phyloP scores from a whole-genome alignment of 2,797 vertebrate genomes.

The Erpetoichthys calabaricus region DNA sequence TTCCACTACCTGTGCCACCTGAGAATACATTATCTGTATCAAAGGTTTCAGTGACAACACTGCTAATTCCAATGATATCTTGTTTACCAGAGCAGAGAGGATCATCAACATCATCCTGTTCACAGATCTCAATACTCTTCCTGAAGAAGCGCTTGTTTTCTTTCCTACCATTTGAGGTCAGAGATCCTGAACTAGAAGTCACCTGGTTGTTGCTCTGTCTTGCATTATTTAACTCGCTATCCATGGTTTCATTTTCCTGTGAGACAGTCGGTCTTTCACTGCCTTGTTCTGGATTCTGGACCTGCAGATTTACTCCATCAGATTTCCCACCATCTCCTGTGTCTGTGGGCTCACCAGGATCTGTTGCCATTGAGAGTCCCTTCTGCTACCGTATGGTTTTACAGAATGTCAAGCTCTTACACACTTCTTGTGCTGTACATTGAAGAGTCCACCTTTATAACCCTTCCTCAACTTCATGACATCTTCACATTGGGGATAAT shows the following conservation, averaged over 20 bases:
- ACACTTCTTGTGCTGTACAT: neutral
- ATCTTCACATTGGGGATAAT: too few species aligned
- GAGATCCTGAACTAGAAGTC: slow-evolving; percentile 18
- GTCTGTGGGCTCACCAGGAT: slow-evolving; percentile 74
- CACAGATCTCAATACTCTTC: slow-evolving; percentile 76
- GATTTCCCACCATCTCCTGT: slow-evolving; percentile 79
- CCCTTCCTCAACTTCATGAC: neutral
- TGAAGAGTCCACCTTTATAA: neutral
- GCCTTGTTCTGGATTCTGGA: neutral
- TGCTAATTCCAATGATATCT: too few species aligned
- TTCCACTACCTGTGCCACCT: too few species aligned
- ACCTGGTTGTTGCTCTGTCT: too few species aligned
- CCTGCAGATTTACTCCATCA: slow-evolving; percentile 49
- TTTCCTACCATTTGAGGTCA: slow-evolving; percentile 42
- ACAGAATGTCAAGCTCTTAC: neutral
- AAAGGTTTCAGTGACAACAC: too few species aligned
- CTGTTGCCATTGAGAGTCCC: slow-evolving; percentile 68
- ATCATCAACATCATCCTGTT: slow-evolving; percentile 55
- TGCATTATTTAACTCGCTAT: too few species aligned
- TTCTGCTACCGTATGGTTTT: neutral
- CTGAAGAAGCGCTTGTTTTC: slow-evolving; percentile 77
- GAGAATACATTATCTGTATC: too few species aligned
- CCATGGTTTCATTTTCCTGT: too few species aligned
- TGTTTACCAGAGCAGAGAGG: too few species aligned
- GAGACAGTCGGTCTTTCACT: too few species aligned